A percentile compares a stretch with the other conserved stretches of the same genome.
Evolutionary conservation across 2,113 vertebrate genomes (phyloP).

Genomic region (Tenrec ecaudatus): DNA sequence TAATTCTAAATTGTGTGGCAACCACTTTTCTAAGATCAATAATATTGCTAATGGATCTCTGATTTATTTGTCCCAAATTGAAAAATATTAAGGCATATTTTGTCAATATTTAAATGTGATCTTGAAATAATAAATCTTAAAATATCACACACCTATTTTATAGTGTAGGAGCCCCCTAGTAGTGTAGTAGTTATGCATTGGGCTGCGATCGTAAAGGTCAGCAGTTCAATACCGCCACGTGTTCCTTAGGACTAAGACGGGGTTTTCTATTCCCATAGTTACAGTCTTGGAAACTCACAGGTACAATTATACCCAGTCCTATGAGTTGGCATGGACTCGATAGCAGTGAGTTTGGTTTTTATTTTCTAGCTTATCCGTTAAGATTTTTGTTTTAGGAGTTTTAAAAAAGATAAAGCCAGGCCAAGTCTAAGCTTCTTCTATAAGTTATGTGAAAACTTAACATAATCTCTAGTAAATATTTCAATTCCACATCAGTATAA

Average conservation of each 20-base stretch:
- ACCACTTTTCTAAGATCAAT: conserved; percentile 6
- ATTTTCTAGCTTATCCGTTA: too few species aligned
- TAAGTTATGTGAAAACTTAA: not conserved
- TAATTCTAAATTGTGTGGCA: not conserved
- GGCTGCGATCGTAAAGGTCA: too few species aligned
- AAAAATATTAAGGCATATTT: not conserved
- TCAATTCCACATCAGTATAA: conserved; percentile 10
- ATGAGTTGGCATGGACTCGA: too few species aligned
- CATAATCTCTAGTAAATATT: not conserved
- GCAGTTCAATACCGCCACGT: too few species aligned
- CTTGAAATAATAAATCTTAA: not conserved
- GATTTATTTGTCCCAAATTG: conserved; percentile 32
- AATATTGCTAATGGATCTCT: conserved; percentile 9
- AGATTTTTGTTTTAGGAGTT: not conserved
- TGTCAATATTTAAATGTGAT: conserved; percentile 16
- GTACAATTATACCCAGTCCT: too few species aligned
- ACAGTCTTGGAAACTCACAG: too few species aligned
- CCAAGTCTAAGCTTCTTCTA: conserved; percentile 3
- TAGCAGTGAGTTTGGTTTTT: too few species aligned
- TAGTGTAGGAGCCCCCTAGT: not conserved
- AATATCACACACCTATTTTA: conserved; percentile 35
- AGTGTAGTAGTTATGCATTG: too few species aligned
- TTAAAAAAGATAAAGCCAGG: not conserved
- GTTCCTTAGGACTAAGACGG: too few species aligned
- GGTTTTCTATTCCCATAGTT: too few species aligned